Evolutionary conservation across 2,888 invertebrate genomes (phyloP).

Genomic region (Elegia similella): DNA sequence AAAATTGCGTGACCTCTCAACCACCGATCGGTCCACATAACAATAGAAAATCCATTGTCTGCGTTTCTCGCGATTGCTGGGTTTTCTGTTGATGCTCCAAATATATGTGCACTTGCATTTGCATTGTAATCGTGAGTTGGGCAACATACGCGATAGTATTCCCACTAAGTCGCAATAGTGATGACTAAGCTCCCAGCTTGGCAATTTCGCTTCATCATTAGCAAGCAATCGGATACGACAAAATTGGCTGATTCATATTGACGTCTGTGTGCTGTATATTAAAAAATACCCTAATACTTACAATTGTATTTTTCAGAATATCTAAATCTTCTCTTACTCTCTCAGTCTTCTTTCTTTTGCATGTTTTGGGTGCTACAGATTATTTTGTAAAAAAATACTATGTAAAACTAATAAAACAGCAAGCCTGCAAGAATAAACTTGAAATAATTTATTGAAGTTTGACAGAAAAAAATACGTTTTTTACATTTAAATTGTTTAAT

Average conservation of each 20-base stretch:
- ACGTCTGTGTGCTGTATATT: slow-evolving; percentile 76
- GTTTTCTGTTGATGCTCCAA: neutral
- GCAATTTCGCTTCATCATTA: slow-evolving; percentile 35
- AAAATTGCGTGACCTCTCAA: no score
- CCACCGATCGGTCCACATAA: no score
- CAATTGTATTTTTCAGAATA: slow-evolving; percentile 26
- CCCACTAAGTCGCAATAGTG: neutral
- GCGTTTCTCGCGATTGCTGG: no score
- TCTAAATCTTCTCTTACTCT: slow-evolving; percentile 43
- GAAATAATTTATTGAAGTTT: no score
- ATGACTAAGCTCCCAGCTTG: neutral
- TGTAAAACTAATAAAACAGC: no score
- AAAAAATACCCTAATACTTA: slow-evolving; percentile 24
- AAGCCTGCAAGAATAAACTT: no score
- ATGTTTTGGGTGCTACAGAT: slow-evolving; percentile 48
- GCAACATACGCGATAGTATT: neutral
- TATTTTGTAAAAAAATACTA: slow-evolving; percentile 11
- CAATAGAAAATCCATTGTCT: no score
- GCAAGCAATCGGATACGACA: slow-evolving; percentile 63
- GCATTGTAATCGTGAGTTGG: neutral
- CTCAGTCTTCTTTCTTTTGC: slow-evolving; percentile 48
- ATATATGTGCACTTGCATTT: neutral
- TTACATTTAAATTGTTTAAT: no score
- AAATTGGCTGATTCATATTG: slow-evolving; percentile 4
- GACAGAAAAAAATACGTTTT: no score